Evolutionary conservation across 2,113 vertebrate genomes (phyloP).

Genomic region (Origma solitaria): DNA sequence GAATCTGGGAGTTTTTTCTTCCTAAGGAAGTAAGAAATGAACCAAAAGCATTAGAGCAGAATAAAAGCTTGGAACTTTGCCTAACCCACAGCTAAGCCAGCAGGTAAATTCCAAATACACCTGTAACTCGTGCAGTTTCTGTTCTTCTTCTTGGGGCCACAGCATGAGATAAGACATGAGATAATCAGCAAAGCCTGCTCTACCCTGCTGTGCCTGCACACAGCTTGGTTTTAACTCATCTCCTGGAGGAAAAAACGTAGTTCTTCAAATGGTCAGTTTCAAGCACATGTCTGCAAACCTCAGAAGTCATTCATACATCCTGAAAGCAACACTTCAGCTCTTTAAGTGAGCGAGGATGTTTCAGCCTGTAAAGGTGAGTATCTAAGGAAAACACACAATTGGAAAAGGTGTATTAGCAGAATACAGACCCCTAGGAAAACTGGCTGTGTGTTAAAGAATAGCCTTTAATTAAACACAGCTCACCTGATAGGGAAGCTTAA

Average conservation of each 20-base stretch:
- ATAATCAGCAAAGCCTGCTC: neutral
- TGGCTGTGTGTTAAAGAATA: neutral
- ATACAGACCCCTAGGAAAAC: neutral
- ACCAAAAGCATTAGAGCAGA: neutral
- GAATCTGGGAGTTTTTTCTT: slow-evolving; percentile 77
- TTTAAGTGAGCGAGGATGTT: neutral
- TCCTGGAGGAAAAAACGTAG: neutral
- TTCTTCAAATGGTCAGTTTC: neutral
- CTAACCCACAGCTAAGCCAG: neutral
- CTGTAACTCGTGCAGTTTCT: neutral
- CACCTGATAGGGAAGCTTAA: neutral
- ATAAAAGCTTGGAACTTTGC: neutral
- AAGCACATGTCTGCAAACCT: neutral
- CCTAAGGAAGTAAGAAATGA: slow-evolving; percentile 26
- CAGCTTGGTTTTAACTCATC: neutral
- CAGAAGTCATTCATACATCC: neutral
- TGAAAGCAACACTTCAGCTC: neutral
- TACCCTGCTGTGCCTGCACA: neutral
- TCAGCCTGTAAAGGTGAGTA: neutral
- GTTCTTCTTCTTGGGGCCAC: neutral
- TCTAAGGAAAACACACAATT: neutral
- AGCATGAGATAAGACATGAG: neutral
- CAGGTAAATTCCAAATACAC: neutral
- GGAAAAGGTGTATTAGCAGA: neutral
- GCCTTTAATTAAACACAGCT: neutral